Evolutionary conservation across 2,797 vertebrate species (phyloP).

Genomic region (Bovichtus variegatus): DNA sequence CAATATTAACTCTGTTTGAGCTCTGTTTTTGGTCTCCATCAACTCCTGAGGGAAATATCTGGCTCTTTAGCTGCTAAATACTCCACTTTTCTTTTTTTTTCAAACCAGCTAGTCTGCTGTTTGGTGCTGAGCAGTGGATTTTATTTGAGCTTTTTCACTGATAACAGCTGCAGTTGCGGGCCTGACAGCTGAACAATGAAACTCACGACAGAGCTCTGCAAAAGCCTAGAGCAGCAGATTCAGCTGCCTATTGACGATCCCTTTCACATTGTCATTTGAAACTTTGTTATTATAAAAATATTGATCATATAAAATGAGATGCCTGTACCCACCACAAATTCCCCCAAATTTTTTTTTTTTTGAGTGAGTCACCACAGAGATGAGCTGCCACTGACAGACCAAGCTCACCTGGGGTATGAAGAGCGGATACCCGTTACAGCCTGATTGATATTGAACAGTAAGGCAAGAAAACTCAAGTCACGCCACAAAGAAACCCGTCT

Average conservation of each 20-base stretch:
- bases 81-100: background rate
- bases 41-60: background rate
- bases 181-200: background rate
- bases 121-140: background rate
- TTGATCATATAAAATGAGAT: background rate
- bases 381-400: background rate
- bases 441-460: constrained; percentile 4
- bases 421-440: background rate
- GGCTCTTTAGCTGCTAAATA: background rate
- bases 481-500: background rate
- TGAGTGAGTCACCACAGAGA: background rate
- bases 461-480: background rate
- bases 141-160: background rate
- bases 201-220: background rate
- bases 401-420: background rate
- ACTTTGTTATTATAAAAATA: background rate
- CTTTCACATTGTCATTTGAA: background rate
- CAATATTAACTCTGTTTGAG: background rate
- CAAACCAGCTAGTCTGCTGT: background rate
- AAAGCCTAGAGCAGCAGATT: background rate
- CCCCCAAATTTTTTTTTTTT: no score
- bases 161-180: background rate
- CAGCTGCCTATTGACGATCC: background rate
- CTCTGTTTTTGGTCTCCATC: background rate
- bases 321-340: background rate